Evolutionary conservation across 2,797 vertebrate genomes (phyloP), one percentile per base, ranked within the genome.

Genomic region (Hyperoplus lanceolatus): DNA sequence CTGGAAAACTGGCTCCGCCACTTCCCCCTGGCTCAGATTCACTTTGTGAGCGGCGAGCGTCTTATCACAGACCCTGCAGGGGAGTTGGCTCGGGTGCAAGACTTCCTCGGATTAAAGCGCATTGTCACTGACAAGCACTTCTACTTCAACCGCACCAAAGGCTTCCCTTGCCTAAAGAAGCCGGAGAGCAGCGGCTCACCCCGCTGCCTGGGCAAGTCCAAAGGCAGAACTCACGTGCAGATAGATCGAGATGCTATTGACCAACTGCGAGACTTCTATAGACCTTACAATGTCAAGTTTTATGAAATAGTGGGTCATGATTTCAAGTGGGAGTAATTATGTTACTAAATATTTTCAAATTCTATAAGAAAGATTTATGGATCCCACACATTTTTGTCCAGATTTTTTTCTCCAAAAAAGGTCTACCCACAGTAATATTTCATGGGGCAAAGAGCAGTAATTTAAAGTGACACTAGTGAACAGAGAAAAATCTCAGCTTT

Each of bases 111-210:
- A 70, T 91, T 99, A 58, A 96, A 96, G 69, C 94, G 97, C 69
- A 95, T 98, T n/a, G 96, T 99, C 87, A 97, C 96, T 0, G 97
- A 97, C 92, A 97, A 97, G 89, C 97, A 99, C 91, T 99, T 99
- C 92, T 99, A 97, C 79, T 99, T 99, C 94, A 99, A 99, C 93
- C 97, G 97, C 90, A 99, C 97, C 0, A 99, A 99, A 91, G 97
- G 97, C 53, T 99, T 99, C 89, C 97, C 97, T 6, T 99, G 97
- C 93, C 93, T 99, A 82, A 97, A 97, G 79, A 97, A 97, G 89
- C 95, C 96, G 0, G 96, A 97, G 64, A 94, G 96, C 74, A 96
- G 96, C 4, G 81, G 96, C 45, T 94, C 93, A 16, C 97, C 97
- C 0, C 96, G 97, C 77, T 99, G 97, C 82, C 93, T 99, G 85